Evolutionary conservation across 2,113 vertebrate genomes (phyloP), one percentile per base, ranked within the genome.

Genomic region (Ctenodactylus gundi): DNA sequence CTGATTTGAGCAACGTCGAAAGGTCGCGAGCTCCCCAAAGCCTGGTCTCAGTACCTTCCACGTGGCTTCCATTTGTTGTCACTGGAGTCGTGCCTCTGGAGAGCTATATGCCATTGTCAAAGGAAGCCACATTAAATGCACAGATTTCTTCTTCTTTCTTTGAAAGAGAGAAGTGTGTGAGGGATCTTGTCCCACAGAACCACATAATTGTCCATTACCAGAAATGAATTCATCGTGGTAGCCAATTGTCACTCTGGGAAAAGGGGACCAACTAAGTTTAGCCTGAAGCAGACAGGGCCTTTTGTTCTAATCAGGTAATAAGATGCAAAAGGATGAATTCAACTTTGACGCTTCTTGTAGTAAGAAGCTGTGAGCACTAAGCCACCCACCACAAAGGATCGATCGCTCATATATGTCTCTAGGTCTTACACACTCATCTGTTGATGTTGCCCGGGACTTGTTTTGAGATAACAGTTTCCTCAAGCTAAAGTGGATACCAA

Each of bases 381-480:
- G 34, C 23, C 49, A 7, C 12, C 21, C 23, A 1, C 51, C 51
- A 60, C 21, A 25, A 8, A 20, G 1, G 34, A 0, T 31, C 2
- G 12, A 29, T 44, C 67, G 65, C 72, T 68, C 31, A 13, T 7
- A 3, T 2, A 10, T 13, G 2, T 4, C 23, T 75, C 62, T 13
- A 14, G 17, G 41, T 51, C 75, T 78, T 31, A 25, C 31, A 62
- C 1, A 1, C 23, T 58, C 8, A 4, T 39, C 39, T 60, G n/a
- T 25, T 49, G 64, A 85, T 14, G 80, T 15, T 14, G 7, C n/a
- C 34, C 70, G 49, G 44, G 39, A 31, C 8, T 85, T 88, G 77
- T 93, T 70, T 75, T 60, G 68, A 57, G 86, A 92, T 20, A 49
- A 41, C 51, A n/a, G n/a, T n/a, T n/a, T n/a, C n/a, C n/a, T n/a